phyloP scores from a whole-genome alignment of 2,113 vertebrate species.

The Caloenas nicobarica region DNA sequence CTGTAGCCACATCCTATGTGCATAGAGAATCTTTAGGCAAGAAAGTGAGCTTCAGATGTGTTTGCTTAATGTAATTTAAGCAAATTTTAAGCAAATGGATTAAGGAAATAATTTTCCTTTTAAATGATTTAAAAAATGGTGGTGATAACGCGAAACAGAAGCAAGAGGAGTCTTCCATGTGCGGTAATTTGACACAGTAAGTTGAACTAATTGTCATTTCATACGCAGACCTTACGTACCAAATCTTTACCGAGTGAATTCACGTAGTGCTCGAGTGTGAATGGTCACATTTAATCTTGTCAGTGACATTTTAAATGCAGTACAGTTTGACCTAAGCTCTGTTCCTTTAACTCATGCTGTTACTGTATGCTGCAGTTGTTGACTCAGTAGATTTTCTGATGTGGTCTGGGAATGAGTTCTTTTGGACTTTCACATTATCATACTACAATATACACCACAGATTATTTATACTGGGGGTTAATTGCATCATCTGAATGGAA shows the following conservation, averaged over 20 bases:
- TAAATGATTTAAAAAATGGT: neutral
- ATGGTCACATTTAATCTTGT: constrained; percentile 50
- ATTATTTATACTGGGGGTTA: constrained; percentile 74
- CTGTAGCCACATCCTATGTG: neutral
- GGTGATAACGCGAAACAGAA: neutral
- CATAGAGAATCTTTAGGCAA: neutral
- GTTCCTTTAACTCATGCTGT: constrained; percentile 53
- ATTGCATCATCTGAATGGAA: constrained; percentile 77
- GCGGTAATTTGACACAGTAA: neutral
- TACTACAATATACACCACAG: constrained; percentile 66
- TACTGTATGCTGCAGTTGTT: constrained; percentile 69
- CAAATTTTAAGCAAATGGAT: neutral
- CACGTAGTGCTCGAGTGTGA: neutral
- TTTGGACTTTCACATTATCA: constrained; percentile 72
- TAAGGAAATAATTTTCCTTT: constrained; percentile 7
- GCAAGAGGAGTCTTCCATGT: neutral
- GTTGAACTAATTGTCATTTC: neutral
- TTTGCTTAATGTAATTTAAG: neutral
- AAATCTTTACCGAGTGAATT: constrained; percentile 6
- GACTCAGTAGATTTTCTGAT: constrained; percentile 73
- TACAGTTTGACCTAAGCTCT: constrained; percentile 62
- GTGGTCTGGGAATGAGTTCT: constrained; percentile 74
- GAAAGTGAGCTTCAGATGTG: neutral
- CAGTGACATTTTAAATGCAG: constrained; percentile 39
- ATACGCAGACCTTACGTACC: neutral